Base-by-base conservation (phyloP, 1,140 invertebrate species). In the Globodera ellingtonae region DNA sequence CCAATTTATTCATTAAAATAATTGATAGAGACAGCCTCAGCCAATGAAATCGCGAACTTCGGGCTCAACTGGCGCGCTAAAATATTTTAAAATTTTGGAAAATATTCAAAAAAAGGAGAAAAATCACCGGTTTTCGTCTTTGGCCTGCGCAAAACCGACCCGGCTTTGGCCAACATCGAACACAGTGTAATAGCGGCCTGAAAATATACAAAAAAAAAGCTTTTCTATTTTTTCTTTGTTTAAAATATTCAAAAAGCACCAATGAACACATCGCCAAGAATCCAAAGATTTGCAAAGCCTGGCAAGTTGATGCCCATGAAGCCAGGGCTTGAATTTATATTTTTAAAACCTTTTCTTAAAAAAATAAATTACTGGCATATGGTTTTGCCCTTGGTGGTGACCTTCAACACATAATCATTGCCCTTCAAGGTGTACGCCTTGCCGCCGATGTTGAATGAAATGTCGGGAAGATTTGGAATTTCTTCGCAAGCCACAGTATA, bases 271-370 rank as follows among this genome's bases (percentile, higher is more conserved):
- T 89, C 88, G 67, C 95, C 95, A 21, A 98, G 91, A 90, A 98
- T n/a, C n/a, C n/a, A n/a, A n/a, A n/a, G n/a, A n/a, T n/a, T n/a
- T n/a, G n/a, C n/a, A n/a, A n/a, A n/a, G n/a, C n/a, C n/a, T n/a
- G n/a, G 95, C 84, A 98, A 93, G 90, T 98, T 96, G 84, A 99
- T 93, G 59, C 95, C 95, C 92, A 97, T 94, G 90, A 99, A 98
- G 75, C 96, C 97, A 86, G 94, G 96, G 6, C 52, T 52, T 10
- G 3, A 52, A 10, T 6, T 35, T n/a, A n/a, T n/a, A n/a, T n/a
- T n/a, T n/a, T n/a, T n/a, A n/a, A n/a, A n/a, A n/a, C n/a, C n/a
- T n/a, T n/a, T n/a, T n/a, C n/a, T n/a, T n/a, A n/a, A n/a, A n/a
- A n/a, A n/a, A n/a, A n/a, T n/a, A 18, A 13, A 18, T 62, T 62